Base-by-base conservation (phyloP, 1,140 invertebrate species). In the Diachasma alloeum region DNA sequence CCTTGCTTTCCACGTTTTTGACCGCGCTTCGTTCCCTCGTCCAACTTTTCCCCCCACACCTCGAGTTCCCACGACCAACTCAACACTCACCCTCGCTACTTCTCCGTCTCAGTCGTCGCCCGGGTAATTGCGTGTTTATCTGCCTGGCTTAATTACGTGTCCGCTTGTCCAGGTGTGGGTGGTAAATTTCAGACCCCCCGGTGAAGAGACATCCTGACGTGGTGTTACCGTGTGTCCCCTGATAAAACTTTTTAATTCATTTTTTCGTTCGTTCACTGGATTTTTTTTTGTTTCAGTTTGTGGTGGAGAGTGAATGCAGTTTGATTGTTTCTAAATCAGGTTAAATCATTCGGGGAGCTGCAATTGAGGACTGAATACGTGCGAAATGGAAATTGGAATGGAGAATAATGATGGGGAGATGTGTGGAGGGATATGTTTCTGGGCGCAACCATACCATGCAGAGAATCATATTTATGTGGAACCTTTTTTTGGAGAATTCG, bases 61-160 rank as follows among this genome's bases (percentile, higher is more conserved):
- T 17, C 63, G 19, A 76, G 19, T 22, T 53, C 39, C 73, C 17
- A 44, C 59, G 46, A 46, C 53, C 37, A 68, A 31, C 44, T 59
- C 42, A 66, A 44, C 70, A 72, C 69, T 36, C 46, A 69, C 56
- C n/a, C 31, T 59, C 42, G 69, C 75, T 59, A 72, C 36, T 63
- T 77, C 70, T 19, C 39, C 63, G 59, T 75, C 75, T 73, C 69
- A 80, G 77, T 84, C 82, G 81, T 82, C 83, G 79, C 81, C 74
- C 78, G 79, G 81, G 80, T 86, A 85, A 86, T 86, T 86, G 85
- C 84, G 81, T 85, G 84, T 86, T 86, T 86, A 86, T 86, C 83
- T 83, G 84, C 84, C 80, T 78, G 80, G 83, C 84, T 85, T 86
- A 86, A 86, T 86, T 86, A 86, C 85, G 82, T 84, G 82, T 86